Percentiles rank a stretch among this genome's conserved stretches.
These are phyloP conservation scores for Oreortyx pictus DNA, from an alignment of 2,797 vertebrate species.

Conservation along the genomic window DNA sequence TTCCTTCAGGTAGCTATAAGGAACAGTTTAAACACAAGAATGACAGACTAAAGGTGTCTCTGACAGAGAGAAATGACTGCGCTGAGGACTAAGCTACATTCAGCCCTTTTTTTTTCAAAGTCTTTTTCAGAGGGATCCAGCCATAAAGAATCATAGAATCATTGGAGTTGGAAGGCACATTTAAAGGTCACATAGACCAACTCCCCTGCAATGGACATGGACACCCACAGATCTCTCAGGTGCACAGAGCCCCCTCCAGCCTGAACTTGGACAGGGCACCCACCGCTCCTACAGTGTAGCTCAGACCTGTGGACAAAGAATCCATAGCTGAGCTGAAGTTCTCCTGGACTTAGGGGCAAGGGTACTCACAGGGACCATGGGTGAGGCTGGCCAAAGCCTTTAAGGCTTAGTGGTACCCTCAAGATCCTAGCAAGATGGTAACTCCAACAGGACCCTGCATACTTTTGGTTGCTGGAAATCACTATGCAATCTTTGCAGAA, in stretches of 20 bases:
- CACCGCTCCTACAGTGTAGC: neutral
- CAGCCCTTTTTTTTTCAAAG: neutral
- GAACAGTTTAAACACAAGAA: neutral
- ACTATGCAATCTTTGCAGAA: accelerated
- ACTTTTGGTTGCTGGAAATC: neutral
- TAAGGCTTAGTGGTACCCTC: neutral
- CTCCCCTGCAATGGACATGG: too few relatives aligned
- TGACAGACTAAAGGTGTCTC: neutral
- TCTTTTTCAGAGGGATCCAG: neutral
- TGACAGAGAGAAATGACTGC: neutral
- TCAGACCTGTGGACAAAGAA: too few relatives aligned
- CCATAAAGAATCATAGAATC: neutral
- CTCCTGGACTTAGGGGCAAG: neutral
- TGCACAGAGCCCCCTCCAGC: too few relatives aligned
- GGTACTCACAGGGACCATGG: neutral
- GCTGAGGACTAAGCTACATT: neutral
- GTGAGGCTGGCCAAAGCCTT: neutral
- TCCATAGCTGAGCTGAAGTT: neutral
- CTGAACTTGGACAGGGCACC: too few relatives aligned
- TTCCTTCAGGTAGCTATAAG: conserved; percentile 12
- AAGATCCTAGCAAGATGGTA: neutral
- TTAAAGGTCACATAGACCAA: too few relatives aligned
- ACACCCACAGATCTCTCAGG: too few relatives aligned
- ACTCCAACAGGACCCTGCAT: neutral
- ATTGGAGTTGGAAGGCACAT: too few relatives aligned